A percentile compares a stretch with the other conserved stretches of the same genome.
phyloP scores from a whole-genome alignment of 2,797 vertebrate species.

The Leptatherina wallacei region DNA sequence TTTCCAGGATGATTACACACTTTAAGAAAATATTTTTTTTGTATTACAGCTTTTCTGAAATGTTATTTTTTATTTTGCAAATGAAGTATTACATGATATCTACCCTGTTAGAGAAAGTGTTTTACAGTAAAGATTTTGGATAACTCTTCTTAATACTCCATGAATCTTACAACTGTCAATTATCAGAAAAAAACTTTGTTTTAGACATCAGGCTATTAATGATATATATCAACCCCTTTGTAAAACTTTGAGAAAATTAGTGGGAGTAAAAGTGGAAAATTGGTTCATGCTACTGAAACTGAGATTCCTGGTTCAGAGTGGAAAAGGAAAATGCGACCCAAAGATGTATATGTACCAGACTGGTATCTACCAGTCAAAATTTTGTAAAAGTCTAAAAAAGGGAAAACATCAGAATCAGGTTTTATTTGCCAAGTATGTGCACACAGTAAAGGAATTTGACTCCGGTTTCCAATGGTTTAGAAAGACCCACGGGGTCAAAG shows the following conservation, averaged over 20 bases:
- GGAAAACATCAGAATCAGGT: not conserved
- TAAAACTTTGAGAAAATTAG: not conserved
- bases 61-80: too few relatives aligned
- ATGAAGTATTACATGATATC: not conserved
- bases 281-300: not conserved
- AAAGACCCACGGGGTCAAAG: too few relatives aligned
- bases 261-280: not conserved
- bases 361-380: not conserved
- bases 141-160: too few relatives aligned
- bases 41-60: not conserved
- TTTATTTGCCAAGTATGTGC: not conserved
- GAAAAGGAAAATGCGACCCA: too few relatives aligned
- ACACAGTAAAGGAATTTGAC: not conserved
- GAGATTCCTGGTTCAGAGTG: not conserved
- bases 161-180: too few relatives aligned
- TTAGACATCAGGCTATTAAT: not conserved
- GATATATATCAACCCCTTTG: not conserved
- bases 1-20: not conserved
- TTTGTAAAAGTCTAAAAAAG: not conserved
- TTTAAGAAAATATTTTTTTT: too few relatives aligned
- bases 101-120: too few relatives aligned
- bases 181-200: not conserved
- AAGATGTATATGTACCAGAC: too few relatives aligned
- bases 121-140: too few relatives aligned
- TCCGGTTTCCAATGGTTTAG: not conserved